Percentiles rank a stretch among this genome's conserved stretches.
These are phyloP conservation scores for Hypotaenidia okinawae DNA, from an alignment of 2,797 vertebrate genomes.

Conservation along the genomic window DNA sequence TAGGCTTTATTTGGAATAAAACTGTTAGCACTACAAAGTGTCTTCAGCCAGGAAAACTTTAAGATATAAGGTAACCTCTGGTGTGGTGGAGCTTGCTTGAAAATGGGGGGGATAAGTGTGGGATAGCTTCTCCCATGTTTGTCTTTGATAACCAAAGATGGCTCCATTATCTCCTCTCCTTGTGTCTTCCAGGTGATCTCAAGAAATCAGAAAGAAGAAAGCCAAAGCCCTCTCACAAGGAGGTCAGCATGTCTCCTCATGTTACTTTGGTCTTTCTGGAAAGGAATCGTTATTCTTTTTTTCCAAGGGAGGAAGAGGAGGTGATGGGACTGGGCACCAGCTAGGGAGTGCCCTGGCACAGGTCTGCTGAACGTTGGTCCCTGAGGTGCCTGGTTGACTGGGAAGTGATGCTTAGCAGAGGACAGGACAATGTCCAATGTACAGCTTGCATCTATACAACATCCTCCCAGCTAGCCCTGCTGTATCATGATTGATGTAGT, in stretches of 20 bases:
- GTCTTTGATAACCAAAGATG: neutral
- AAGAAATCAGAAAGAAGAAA: slow-evolving; percentile 67
- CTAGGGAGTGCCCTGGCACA: neutral
- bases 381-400: rapidly evolving
- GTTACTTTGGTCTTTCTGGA: neutral
- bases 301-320: neutral
- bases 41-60: neutral
- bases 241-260: slow-evolving; percentile 30
- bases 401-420: neutral
- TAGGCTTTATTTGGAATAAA: neutral
- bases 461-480: neutral
- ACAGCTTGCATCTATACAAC: neutral
- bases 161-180: neutral
- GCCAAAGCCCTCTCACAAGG: slow-evolving; percentile 65
- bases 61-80: neutral
- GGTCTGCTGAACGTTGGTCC: neutral
- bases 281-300: neutral
- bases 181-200: slow-evolving; percentile 75
- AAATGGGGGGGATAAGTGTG: neutral
- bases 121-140: neutral
- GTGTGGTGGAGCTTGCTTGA: neutral
- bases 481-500: neutral
- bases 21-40: neutral
- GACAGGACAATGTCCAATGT: neutral
- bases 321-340: neutral